Evolutionary conservation across 2,113 vertebrate genomes (phyloP).

Genomic region (zebrafish (Danio rerio)): DNA sequence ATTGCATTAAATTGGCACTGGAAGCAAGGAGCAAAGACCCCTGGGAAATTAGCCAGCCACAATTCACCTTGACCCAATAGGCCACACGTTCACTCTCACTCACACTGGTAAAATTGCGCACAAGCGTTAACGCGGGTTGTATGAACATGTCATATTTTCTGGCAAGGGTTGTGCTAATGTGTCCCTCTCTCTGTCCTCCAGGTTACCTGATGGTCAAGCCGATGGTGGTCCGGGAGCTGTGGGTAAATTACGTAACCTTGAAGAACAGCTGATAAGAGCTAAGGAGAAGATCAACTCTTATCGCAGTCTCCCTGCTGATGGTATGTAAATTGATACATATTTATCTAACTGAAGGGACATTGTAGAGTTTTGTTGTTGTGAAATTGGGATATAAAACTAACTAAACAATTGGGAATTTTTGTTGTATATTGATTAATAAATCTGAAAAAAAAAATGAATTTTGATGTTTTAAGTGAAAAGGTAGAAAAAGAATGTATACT

Average conservation of each 20-base stretch:
- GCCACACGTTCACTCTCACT: slow-evolving; percentile 29
- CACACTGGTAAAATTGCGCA: not conserved
- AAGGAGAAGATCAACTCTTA: slow-evolving; percentile 91
- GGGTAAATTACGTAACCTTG: slow-evolving; percentile 83
- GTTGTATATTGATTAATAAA: too few species aligned
- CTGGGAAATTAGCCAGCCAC: slow-evolving; percentile 52
- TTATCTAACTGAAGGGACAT: not conserved
- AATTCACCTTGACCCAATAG: slow-evolving; percentile 50
- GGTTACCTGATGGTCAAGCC: slow-evolving; percentile 86
- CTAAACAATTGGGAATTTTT: too few species aligned
- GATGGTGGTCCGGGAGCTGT: slow-evolving; percentile 79
- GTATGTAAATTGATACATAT: slow-evolving; percentile 65
- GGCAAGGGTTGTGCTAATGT: not conserved
- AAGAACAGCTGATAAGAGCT: slow-evolving; percentile 87
- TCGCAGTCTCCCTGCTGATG: slow-evolving; percentile 81
- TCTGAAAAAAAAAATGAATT: too few species aligned
- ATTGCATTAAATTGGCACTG: slow-evolving; percentile 51
- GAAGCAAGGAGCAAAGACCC: slow-evolving; percentile 34
- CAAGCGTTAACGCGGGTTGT: not conserved
- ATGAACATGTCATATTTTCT: not conserved
- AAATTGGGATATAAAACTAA: too few species aligned
- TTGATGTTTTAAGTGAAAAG: too few species aligned
- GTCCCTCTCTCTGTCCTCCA: slow-evolving; percentile 59
- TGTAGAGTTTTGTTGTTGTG: too few species aligned
- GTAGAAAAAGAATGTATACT: too few species aligned